Conservation (phyloP, 1,140 invertebrate genomes). For the Mycetomoellerius zeteki region DNA sequence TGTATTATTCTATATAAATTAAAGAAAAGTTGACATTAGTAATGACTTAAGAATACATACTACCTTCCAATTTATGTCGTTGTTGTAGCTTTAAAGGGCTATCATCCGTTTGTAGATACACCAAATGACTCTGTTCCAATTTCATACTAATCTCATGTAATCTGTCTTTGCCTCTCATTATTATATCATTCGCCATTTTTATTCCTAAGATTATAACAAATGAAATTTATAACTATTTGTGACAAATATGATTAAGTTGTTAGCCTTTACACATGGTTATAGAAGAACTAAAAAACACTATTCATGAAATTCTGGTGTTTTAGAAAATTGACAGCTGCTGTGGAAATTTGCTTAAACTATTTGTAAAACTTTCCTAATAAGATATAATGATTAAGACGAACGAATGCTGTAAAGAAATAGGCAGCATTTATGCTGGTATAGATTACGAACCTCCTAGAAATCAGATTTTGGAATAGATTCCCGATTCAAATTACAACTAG, state of each 20-base stretch:
- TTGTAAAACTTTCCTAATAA: background rate
- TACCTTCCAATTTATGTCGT: constrained; percentile 92
- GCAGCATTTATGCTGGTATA: constrained; percentile 29
- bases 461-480: constrained; percentile 73
- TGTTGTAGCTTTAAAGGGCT: constrained; percentile 91
- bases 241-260: background rate
- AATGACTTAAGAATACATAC: background rate
- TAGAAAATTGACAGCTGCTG: background rate
- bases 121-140: constrained; percentile 91
- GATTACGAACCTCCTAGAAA: constrained; percentile 76
- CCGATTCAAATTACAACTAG: constrained; percentile 76
- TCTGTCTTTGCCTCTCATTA: constrained; percentile 85
- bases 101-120: constrained; percentile 92
- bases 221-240: background rate
- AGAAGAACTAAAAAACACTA: background rate
- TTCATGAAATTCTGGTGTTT: background rate
- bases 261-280: background rate
- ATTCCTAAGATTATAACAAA: constrained; percentile 49
- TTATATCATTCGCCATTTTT: constrained; percentile 86
- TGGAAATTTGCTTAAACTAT: background rate
- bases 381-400: background rate
- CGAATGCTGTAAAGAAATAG: constrained; percentile 34
- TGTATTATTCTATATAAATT: constrained; percentile 4
- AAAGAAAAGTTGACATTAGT: background rate
- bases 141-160: constrained; percentile 89